Base-by-base conservation (phyloP, 2,888 invertebrate species). In the Mycogona germanica region DNA sequence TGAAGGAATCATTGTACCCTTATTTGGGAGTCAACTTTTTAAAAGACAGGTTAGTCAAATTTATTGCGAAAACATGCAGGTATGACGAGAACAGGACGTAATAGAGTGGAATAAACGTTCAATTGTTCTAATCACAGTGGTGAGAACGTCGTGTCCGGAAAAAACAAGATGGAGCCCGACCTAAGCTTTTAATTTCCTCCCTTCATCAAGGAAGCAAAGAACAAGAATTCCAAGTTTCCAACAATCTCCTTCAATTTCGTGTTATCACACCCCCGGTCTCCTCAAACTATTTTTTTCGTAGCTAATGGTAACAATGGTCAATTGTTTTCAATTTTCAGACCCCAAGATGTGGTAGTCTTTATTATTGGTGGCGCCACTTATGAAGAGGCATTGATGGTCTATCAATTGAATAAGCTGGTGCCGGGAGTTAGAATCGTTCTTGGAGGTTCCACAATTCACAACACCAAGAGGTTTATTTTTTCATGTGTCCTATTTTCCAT, bases 321-420 rank as follows among this genome's bases (percentile, higher is more conserved):
- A 17, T 30, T 30, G 6, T 23, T 9, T 32, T 14, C 9, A 2
- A 17, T 44, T 21, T 19, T 41, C 19, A 50, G 44, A 58, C 85
- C 87, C 0, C 87, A 91, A 66, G 93, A 97, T 68, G 78, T 98
- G n/a, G 82, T 99, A 48, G 83, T 97, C 23, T 99, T 98, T 67
- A 82, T 97, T 44, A 80, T 98, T 54, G 98, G 98, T 2, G 98
- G 98, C 14, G 78, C 84, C 38, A 98, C 98, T 0, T 98, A 93
- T 68, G 97, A 97, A 69, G 98, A 98, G 72, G 83, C 93, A 0
- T 70, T 87, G 21, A 78, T 84, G 32, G 85, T 96, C 2, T 82
- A 93, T 68, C 82, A 75, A 60, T 67, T 96, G 53, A 89, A 89
- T 67, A 77, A 76, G 64, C 75, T 78, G 47, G 81, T 84, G 67